These are phyloP conservation scores for Chaenodraco wilsoni DNA, from an alignment of 2,797 vertebrate species.

Conservation along the genomic window DNA sequence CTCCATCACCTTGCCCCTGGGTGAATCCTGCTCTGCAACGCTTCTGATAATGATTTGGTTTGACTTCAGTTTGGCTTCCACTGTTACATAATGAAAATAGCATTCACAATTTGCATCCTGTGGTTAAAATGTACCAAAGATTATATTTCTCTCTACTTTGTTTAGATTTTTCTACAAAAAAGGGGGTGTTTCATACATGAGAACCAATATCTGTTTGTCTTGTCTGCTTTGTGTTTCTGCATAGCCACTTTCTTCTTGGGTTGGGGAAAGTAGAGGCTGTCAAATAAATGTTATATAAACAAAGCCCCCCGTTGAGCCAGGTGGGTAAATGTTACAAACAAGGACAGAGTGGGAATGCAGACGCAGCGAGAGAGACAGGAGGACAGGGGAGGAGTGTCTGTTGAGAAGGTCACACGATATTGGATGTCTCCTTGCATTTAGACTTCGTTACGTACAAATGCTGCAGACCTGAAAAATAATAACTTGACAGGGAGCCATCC, in stretches of 20 bases:
- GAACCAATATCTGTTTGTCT: slow-evolving; percentile 1
- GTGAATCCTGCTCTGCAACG: slow-evolving; percentile 26
- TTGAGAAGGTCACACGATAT: slow-evolving; percentile 73
- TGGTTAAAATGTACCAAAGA: background rate
- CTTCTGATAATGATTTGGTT: slow-evolving; percentile 32
- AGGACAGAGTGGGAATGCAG: slow-evolving; percentile 30
- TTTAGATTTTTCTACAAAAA: background rate
- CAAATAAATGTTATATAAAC: slow-evolving; percentile 21
- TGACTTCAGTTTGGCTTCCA: slow-evolving; percentile 25
- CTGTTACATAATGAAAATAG: slow-evolving; percentile 17
- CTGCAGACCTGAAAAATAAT: slow-evolving; percentile 46
- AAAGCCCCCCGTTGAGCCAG: slow-evolving; percentile 13
- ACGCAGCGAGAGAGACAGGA: slow-evolving; percentile 11
- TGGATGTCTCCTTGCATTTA: slow-evolving; percentile 72
- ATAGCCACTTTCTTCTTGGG: slow-evolving; percentile 4
- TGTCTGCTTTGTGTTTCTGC: background rate
- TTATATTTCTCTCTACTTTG: slow-evolving; percentile 1
- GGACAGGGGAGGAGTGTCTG: slow-evolving; percentile 38
- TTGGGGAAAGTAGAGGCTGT: slow-evolving; percentile 4
- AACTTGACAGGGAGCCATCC: slow-evolving; percentile 44
- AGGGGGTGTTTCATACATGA: background rate
- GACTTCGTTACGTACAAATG: slow-evolving; percentile 55
- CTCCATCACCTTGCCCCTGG: slow-evolving; percentile 49
- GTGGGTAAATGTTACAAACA: slow-evolving; percentile 35
- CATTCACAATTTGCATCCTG: background rate